Evolutionary conservation across 2,797 vertebrate genomes (phyloP), one percentile per base, ranked within the genome.

Genomic region (Pangasius sanitwongsei): DNA sequence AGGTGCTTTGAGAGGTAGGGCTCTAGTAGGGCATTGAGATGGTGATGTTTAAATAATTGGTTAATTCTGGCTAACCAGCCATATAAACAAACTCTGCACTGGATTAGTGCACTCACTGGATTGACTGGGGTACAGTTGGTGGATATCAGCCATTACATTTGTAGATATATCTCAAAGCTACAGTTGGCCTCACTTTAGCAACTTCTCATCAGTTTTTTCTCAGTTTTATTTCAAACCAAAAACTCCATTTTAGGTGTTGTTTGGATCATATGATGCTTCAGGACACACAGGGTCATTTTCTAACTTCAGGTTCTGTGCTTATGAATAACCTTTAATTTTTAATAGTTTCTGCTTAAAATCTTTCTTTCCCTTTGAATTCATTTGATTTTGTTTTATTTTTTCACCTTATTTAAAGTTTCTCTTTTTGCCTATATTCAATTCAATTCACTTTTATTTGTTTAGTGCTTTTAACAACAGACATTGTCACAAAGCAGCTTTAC

Each of bases 1-100:
- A 61, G 23, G 20, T 83, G 5, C 57, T 83, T 63, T 83, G 8
- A 65, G 5, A 63, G 3, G 7, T n/a, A 57, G 18, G 53, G 13
- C 78, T 37, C 8, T 41, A 57, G n/a, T 7, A 50, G 13, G 28
- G 15, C 2, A 81, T 8, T 37, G 31, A 80, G 50, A 81, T 44
- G 37, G 23, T 55, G n/a, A 31, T 55, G 50, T 53, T 80, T 55
- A 80, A 31, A 55, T 55, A 55, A n/a, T 53, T 2, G 12, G 34
- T 61, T 82, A 18, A 65, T 83, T 83, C 82, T 65, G 59, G 15
- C 12, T 11, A 83, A 83, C 23, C 82, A 83, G 25, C 13, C 7
- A n/a, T n/a, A 44, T 44, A 83, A 63, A 83, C 23, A 44, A 63
- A 63, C 13, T 83, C 82, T n/a, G 41, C n/a, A 48, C 15, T 65